These are phyloP conservation scores for Drosophila siamana DNA, from an alignment of 2,888 invertebrate species.

Conservation along the genomic window DNA sequence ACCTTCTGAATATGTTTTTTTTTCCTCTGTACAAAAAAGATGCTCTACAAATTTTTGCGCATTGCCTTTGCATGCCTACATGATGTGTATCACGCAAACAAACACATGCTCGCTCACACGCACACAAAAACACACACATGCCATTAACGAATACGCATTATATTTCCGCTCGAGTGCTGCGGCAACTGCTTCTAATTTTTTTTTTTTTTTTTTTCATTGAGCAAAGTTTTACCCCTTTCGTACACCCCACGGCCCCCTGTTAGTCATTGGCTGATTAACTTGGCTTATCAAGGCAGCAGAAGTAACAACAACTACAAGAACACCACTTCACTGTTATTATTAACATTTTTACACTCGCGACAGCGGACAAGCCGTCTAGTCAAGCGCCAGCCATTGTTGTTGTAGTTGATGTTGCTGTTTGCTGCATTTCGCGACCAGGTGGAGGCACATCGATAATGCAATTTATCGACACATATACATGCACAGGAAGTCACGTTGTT, in stretches of 20 bases:
- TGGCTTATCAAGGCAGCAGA: conserved; percentile 54
- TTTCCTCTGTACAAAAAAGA: conserved; percentile 19
- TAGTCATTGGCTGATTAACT: conserved; percentile 63
- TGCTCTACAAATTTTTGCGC: conserved; percentile 53
- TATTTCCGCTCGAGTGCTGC: conserved; percentile 77
- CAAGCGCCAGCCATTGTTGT: conserved; percentile 59
- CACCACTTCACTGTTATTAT: conserved; percentile 45
- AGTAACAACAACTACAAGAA: conserved; percentile 32
- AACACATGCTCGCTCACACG: conserved; percentile 13
- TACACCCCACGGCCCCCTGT: conserved; percentile 3
- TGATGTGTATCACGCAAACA: conserved; percentile 43
- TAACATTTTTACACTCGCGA: conserved; percentile 44
- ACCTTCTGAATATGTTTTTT: conserved; percentile 34
- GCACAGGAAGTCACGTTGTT: conserved; percentile 78
- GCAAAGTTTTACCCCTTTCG: conserved; percentile 32
- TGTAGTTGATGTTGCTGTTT: conserved; percentile 22
- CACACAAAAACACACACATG: conserved; percentile 23
- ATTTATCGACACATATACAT: conserved; percentile 46
- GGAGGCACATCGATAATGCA: conserved; percentile 66
- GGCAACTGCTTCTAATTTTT: conserved; percentile 63
- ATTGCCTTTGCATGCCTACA: conserved; percentile 57
- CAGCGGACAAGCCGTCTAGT: conserved; percentile 61
- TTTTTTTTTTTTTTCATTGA: conserved; percentile 65
- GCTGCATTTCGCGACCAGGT: conserved; percentile 53
- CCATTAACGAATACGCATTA: conserved; percentile 61